phyloP scores from a whole-genome alignment of 1,140 invertebrate species.

The Cydia fagiglandana region DNA sequence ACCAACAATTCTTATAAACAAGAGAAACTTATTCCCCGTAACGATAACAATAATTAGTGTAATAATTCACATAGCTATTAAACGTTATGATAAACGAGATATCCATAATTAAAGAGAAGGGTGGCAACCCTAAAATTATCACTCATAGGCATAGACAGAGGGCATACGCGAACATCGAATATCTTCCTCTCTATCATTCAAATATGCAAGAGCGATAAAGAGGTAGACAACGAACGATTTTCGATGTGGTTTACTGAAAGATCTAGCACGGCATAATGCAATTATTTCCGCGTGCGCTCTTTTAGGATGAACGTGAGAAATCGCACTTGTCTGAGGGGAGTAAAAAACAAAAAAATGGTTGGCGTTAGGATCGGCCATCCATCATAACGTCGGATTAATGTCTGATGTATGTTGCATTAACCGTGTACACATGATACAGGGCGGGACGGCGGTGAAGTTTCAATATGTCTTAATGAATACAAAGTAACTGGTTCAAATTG shows the following conservation, averaged over 20 bases:
- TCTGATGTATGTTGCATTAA: conserved; percentile 15
- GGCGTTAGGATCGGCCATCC: conserved; percentile 18
- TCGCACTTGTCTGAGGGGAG: conserved; percentile 56
- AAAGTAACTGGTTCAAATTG: neutral
- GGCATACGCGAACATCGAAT: neutral
- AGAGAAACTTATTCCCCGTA: conserved; percentile 21
- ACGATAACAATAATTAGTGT: conserved; percentile 53
- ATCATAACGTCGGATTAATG: conserved; percentile 19
- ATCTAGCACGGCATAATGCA: conserved; percentile 72
- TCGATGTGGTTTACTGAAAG: conserved; percentile 47
- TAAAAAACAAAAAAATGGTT: conserved; percentile 57
- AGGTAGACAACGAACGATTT: too few relatives aligned
- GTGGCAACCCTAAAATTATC: conserved; percentile 55
- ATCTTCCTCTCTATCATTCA: too few relatives aligned
- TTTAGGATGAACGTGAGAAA: conserved; percentile 70
- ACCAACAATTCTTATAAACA: conserved; percentile 37
- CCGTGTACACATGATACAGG: neutral
- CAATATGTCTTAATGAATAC: conserved; percentile 12
- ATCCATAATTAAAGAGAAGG: conserved; percentile 65
- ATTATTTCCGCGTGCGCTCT: conserved; percentile 67
- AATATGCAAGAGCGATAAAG: too few relatives aligned
- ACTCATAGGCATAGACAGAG: conserved; percentile 44
- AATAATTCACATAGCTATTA: conserved; percentile 63
- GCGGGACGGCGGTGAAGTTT: neutral
- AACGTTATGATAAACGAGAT: conserved; percentile 62